These are phyloP conservation scores for Palloptera scutellata DNA, from an alignment of 2,888 invertebrate genomes.

Conservation along the genomic window DNA sequence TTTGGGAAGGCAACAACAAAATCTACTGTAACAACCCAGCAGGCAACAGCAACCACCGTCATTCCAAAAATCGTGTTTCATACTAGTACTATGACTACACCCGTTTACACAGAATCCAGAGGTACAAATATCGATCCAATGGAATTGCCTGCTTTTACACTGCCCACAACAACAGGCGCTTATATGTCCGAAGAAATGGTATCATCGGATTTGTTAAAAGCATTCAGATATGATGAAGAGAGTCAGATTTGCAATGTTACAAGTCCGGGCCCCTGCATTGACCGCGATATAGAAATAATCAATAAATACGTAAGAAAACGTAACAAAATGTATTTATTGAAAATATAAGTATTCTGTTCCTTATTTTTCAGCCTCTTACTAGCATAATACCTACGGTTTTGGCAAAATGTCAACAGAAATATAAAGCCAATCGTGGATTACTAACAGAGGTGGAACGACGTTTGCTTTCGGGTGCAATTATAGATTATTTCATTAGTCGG, in stretches of 20 bases:
- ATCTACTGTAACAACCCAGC: too few species aligned
- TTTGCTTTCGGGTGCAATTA: conserved; percentile 16
- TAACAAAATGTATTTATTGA: background rate
- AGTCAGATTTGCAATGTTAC: too few species aligned
- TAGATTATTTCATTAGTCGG: conserved; percentile 19
- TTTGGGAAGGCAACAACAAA: background rate
- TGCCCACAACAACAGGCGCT: background rate
- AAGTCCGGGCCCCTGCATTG: too few species aligned
- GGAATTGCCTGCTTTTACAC: background rate
- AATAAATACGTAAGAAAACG: background rate
- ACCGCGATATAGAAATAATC: too few species aligned
- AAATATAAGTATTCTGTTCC: background rate
- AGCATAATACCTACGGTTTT: conserved; percentile 19
- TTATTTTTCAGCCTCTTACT: conserved; percentile 9
- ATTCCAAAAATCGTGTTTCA: too few species aligned
- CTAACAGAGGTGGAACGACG: conserved; percentile 19
- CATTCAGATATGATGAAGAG: background rate
- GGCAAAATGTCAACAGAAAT: conserved; percentile 19
- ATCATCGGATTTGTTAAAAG: background rate
- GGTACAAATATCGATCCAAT: background rate
- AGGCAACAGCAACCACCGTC: too few species aligned
- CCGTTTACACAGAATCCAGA: background rate
- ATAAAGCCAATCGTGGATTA: conserved; percentile 11
- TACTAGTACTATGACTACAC: conserved; percentile 1
- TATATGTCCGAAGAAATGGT: background rate